A percentile compares a stretch with the other conserved stretches of the same genome.
Evolutionary conservation across 2,888 invertebrate genomes (phyloP).

Genomic region (Chalcosyrphus nemorum): DNA sequence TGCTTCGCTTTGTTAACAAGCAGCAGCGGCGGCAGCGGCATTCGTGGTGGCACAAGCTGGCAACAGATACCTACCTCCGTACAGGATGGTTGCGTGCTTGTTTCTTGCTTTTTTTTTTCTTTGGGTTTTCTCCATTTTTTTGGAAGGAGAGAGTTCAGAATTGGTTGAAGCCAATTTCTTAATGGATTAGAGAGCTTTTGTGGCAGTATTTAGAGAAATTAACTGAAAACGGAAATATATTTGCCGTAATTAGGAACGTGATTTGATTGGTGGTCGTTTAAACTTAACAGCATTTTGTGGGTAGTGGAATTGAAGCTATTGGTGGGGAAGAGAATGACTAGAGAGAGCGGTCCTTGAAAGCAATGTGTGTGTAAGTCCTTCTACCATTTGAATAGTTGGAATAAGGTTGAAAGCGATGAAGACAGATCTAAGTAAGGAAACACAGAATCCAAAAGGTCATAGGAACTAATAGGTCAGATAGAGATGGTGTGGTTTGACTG

Average conservation of each 20-base stretch:
- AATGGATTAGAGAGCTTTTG: constrained; percentile 30
- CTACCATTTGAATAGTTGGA: no score
- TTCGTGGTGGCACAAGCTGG: constrained; percentile 32
- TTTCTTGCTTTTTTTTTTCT: no score
- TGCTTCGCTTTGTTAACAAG: constrained; percentile 22
- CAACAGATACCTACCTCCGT: constrained; percentile 37
- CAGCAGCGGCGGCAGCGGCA: constrained; percentile 1
- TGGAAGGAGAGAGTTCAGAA: no score
- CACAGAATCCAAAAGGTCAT: no score
- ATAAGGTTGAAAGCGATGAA: no score
- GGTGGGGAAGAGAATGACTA: neutral
- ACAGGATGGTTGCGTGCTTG: no score
- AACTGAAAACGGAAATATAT: constrained; percentile 26
- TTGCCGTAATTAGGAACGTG: constrained; percentile 39
- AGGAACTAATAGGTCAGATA: no score
- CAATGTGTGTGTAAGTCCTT: no score
- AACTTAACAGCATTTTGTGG: constrained; percentile 6
- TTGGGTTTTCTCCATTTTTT: no score
- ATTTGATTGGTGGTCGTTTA: constrained; percentile 50
- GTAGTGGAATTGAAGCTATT: neutral
- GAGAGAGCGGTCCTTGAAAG: no score
- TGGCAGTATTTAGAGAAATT: constrained; percentile 1
- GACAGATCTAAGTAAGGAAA: no score
- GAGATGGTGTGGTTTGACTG: no score
- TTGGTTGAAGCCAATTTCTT: constrained; percentile 20